Evolutionary conservation across 1,140 invertebrate species (phyloP).

Genomic region (Drosophila lacertosa): DNA sequence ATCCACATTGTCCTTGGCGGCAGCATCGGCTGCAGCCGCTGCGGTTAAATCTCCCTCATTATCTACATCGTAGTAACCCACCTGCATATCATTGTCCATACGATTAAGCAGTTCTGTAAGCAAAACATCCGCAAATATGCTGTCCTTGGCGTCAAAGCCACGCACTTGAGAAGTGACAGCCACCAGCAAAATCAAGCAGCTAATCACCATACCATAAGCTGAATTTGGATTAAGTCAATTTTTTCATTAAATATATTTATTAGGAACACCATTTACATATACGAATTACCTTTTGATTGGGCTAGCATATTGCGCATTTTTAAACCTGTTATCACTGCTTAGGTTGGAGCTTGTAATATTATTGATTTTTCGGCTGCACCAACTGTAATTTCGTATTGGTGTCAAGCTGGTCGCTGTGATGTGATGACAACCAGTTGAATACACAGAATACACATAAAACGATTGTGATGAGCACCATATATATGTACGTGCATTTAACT

Average conservation of each 20-base stretch:
- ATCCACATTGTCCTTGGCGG: conserved; percentile 80
- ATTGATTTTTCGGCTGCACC: conserved; percentile 69
- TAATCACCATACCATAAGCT: conserved; percentile 43
- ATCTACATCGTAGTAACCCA: conserved; percentile 87
- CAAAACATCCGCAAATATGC: conserved; percentile 86
- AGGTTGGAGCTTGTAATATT: conserved; percentile 39
- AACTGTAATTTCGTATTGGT: conserved; percentile 33
- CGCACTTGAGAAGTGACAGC: conserved; percentile 24
- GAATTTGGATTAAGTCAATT: background rate
- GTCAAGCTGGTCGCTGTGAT: conserved; percentile 31
- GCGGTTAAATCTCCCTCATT: conserved; percentile 70
- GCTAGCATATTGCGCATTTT: conserved; percentile 68
- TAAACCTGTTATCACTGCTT: conserved; percentile 33
- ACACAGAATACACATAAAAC: conserved; percentile 39
- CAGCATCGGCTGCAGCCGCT: conserved; percentile 19
- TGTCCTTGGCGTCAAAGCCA: conserved; percentile 70
- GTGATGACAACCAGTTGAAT: conserved; percentile 74
- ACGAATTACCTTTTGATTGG: conserved; percentile 33
- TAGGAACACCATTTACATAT: background rate
- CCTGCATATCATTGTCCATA: conserved; percentile 88
- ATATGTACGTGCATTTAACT: conserved; percentile 20
- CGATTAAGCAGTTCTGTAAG: conserved; percentile 88
- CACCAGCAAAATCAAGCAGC: conserved; percentile 34
- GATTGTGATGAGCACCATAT: conserved; percentile 23
- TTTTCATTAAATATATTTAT: background rate